Base-by-base conservation (phyloP, 2,797 vertebrate genomes). In the Enteromius trimaculatus region DNA sequence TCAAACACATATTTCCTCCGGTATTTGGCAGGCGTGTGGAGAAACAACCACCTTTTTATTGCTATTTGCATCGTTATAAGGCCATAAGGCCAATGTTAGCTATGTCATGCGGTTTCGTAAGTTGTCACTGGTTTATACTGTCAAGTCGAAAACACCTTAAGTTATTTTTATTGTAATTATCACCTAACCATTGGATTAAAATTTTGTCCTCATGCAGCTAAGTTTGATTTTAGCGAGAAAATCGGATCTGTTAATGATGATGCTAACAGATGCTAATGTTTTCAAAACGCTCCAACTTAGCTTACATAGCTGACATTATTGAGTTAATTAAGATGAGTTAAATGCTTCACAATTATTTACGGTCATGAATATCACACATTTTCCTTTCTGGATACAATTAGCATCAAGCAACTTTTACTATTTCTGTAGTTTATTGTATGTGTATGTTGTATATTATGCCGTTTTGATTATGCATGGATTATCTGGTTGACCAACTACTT, bases 1-100 rank as follows among this genome's bases (percentile, higher is more conserved):
- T 94, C 95, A 96, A 95, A 96, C 95, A 96, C 93, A 93, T 94
- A 94, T 92, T 94, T 94, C 93, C 93, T 95, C 94, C 95, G 95
- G 95, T 96, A 96, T 95, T 95, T 95, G 79, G 94, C 93, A 93
- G 95, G 94, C 93, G 49, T 64, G 44, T 78, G 81, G 55, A 79
- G 77, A 79, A 81, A 81, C 77, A 31, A 80, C 55, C 66, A 65
- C 65, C 66, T 83, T 84, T 85, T 81, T 78, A 85, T 87, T 88
- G 79, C 86, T 95, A 92, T 94, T 94, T 94, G 92, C 94, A 95
- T 95, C 93, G 94, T 94, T 94, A 94, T 94, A 94, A 96, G 96
- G 95, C 94, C 94, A 92, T 89, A 91, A 91, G 95, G 94, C 94
- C 94, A 51, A 94, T 65, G 76, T 65, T 85, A 76, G 76, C 62